Conservation (phyloP, 2,113 vertebrate genomes). For the Panthera tigris region DNA sequence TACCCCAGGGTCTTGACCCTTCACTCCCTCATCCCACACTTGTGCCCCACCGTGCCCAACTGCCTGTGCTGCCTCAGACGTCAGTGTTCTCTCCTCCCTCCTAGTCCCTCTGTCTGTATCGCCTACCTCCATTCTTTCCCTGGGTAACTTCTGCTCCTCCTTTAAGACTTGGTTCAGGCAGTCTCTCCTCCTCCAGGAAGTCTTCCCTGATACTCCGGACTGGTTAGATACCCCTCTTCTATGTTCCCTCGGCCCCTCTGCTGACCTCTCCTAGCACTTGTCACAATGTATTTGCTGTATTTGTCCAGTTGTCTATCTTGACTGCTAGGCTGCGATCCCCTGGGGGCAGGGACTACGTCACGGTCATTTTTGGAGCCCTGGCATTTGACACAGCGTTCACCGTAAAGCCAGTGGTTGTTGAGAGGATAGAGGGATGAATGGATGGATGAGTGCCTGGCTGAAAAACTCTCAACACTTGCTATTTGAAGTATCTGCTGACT, state of each 20-base stretch:
- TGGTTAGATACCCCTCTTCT: not conserved
- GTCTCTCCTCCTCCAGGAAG: not conserved
- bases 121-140: not conserved
- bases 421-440: not conserved
- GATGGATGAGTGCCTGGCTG: accelerated
- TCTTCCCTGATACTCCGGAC: not conserved
- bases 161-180: not conserved
- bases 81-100: not conserved
- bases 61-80: not conserved
- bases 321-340: not conserved
- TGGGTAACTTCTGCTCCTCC: not conserved
- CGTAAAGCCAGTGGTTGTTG: not conserved
- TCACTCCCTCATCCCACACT: not conserved
- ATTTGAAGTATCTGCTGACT: not conserved
- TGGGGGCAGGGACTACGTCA: not conserved
- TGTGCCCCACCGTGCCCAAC: no score
- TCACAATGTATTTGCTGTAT: not conserved
- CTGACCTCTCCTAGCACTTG: not conserved
- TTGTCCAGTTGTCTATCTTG: not conserved
- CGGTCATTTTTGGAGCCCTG: not conserved
- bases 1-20: not conserved
- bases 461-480: not conserved
- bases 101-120: not conserved
- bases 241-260: not conserved
- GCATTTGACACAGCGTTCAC: not conserved